phyloP scores from a whole-genome alignment of 2,888 invertebrate species.

The Amblyjoppa fuscipennis region DNA sequence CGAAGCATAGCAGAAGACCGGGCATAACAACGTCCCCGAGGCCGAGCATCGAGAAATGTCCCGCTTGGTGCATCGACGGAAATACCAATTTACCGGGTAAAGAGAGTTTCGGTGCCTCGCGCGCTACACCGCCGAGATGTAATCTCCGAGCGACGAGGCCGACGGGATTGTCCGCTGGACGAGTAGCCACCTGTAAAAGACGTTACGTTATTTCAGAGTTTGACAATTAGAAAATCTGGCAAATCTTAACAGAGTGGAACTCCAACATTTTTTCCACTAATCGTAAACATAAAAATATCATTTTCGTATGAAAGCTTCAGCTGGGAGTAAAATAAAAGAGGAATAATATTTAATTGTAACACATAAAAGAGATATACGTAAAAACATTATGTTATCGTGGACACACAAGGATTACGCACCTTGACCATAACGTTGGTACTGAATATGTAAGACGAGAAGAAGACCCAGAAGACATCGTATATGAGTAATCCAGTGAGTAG shows the following conservation, averaged over 20 bases:
- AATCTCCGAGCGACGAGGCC: conserved; percentile 97
- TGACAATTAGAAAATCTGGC: conserved; percentile 76
- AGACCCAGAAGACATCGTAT: conserved; percentile 99
- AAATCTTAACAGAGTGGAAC: not conserved
- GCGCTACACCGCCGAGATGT: conserved; percentile 95
- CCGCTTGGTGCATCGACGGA: conserved; percentile 98
- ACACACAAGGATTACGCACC: conserved; percentile 86
- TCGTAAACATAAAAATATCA: not conserved
- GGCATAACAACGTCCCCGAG: conserved; percentile 97
- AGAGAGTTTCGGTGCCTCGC: conserved; percentile 97
- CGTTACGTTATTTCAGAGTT: conserved; percentile 23
- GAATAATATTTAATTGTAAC: not conserved
- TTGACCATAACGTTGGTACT: conserved; percentile 99
- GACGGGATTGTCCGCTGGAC: conserved; percentile 96
- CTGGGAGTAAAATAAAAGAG: not conserved
- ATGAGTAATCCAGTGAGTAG: conserved; percentile 96
- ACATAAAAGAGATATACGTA: conserved; percentile 86
- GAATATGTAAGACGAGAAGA: conserved; percentile 99
- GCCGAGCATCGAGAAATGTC: conserved; percentile 98
- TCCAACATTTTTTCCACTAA: not conserved
- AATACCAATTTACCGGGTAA: conserved; percentile 98
- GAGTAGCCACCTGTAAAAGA: conserved; percentile 88
- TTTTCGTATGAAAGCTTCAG: not conserved
- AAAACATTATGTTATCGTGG: not conserved
- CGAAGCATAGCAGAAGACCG: conserved; percentile 97